These are phyloP conservation scores for Lutjanus erythropterus DNA, from an alignment of 2,113 vertebrate genomes.

Conservation along the genomic window DNA sequence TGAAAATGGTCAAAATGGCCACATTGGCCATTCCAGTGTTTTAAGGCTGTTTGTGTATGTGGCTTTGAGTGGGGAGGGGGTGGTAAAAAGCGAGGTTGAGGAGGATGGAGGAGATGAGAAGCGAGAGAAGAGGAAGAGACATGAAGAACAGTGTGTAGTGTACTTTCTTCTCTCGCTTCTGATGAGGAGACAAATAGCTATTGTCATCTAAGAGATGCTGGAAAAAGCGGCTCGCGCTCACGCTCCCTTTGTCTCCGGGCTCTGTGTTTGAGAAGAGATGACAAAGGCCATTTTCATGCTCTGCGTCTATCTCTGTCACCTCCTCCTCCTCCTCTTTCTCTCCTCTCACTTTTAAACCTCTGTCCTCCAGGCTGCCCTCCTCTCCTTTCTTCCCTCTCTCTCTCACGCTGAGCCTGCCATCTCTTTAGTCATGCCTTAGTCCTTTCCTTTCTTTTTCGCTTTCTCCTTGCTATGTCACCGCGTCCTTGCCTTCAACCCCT, in stretches of 20 bases:
- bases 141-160: slow-evolving; percentile 49
- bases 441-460: slow-evolving; percentile 3
- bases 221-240: slow-evolving; percentile 53
- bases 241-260: slow-evolving; percentile 71
- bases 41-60: neutral
- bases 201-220: slow-evolving; percentile 70
- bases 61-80: neutral
- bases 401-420: slow-evolving; percentile 57
- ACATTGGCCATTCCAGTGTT: no score
- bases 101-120: slow-evolving; percentile 39
- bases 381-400: slow-evolving; percentile 45
- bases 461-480: slow-evolving; percentile 27
- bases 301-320: slow-evolving; percentile 62
- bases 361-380: slow-evolving; percentile 54
- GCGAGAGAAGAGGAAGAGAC: slow-evolving; percentile 36
- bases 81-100: neutral
- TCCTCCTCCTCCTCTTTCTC: slow-evolving; percentile 48
- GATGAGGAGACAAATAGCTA: slow-evolving; percentile 74
- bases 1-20: no score
- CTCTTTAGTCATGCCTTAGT: slow-evolving; percentile 54
- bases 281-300: slow-evolving; percentile 81
- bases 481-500: slow-evolving; percentile 56
- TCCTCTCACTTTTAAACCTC: slow-evolving; percentile 54
- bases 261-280: slow-evolving; percentile 61
- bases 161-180: slow-evolving; percentile 57